phyloP scores from a whole-genome alignment of 37 sponge, comb jelly and placozoan species.

The Bolinopsis microptera region DNA sequence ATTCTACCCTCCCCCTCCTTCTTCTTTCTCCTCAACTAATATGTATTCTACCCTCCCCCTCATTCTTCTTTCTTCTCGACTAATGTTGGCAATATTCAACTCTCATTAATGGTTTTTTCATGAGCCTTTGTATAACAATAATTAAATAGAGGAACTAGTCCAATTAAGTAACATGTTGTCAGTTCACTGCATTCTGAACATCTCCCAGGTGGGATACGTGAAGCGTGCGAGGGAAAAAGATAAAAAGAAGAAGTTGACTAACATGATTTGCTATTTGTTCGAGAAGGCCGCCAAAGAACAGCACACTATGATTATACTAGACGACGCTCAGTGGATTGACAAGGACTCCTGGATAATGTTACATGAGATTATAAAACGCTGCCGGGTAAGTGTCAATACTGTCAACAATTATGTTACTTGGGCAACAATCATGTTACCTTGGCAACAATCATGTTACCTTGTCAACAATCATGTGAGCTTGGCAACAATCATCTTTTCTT shows the following conservation, averaged over 20 bases:
- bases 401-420: neutral
- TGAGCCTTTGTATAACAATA: no score
- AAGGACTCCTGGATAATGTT: constrained; percentile 88
- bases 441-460: neutral
- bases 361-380: constrained; percentile 69
- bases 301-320: constrained; percentile 76
- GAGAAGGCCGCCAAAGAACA: constrained; percentile 61
- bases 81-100: no score
- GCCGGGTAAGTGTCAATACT: neutral
- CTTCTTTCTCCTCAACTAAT: no score
- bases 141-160: no score
- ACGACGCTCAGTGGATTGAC: constrained; percentile 92
- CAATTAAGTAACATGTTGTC: no score
- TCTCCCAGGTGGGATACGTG: neutral
- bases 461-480: neutral
- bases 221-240: constrained; percentile 46
- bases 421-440: neutral
- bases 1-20: no score
- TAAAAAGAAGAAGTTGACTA: constrained; percentile 62
- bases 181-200: no score
- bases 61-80: no score
- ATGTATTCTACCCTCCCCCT: no score
- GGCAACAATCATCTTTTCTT: no score
- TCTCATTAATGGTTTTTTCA: no score
- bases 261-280: constrained; percentile 63